Conservation (phyloP, 2,888 invertebrate genomes). For the Pheosia tremula region DNA sequence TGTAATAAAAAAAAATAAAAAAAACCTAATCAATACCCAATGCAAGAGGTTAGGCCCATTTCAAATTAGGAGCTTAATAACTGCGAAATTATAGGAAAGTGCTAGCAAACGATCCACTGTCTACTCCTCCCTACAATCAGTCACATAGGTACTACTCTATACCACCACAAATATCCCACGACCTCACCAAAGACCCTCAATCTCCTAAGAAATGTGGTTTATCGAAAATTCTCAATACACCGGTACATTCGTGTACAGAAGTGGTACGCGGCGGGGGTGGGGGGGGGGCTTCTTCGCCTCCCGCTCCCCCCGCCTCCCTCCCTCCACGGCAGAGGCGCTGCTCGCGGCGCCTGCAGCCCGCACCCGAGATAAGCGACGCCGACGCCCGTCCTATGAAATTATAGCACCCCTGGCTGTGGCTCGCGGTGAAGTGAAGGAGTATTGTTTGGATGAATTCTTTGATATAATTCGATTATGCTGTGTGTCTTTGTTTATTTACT, state of each 20-base stretch:
- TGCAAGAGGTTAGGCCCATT: no score
- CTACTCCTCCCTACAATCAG: neutral
- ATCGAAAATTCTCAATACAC: slow-evolving; percentile 60
- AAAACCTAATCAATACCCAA: no score
- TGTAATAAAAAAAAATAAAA: no score
- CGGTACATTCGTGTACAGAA: slow-evolving; percentile 53
- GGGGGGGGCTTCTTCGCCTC: slow-evolving; percentile 25
- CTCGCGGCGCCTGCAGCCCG: slow-evolving; percentile 75
- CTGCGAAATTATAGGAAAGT: no score
- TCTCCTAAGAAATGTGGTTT: slow-evolving; percentile 48
- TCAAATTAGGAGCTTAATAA: no score
- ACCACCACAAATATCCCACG: neutral
- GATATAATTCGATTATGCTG: no score
- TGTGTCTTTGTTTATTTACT: no score
- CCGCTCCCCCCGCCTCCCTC: slow-evolving; percentile 16
- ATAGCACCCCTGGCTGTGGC: slow-evolving; percentile 66
- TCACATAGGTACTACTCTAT: neutral
- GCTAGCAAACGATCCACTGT: no score
- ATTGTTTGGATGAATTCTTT: neutral
- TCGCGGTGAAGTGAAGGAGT: slow-evolving; percentile 34
- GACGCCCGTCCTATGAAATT: slow-evolving; percentile 82
- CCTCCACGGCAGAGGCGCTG: slow-evolving; percentile 60
- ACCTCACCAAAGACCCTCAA: slow-evolving; percentile 31
- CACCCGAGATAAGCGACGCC: slow-evolving; percentile 80
- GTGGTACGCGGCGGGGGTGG: slow-evolving; percentile 42